Base-by-base conservation (phyloP, 2,113 vertebrate species). In the Paralichthys olivaceus region DNA sequence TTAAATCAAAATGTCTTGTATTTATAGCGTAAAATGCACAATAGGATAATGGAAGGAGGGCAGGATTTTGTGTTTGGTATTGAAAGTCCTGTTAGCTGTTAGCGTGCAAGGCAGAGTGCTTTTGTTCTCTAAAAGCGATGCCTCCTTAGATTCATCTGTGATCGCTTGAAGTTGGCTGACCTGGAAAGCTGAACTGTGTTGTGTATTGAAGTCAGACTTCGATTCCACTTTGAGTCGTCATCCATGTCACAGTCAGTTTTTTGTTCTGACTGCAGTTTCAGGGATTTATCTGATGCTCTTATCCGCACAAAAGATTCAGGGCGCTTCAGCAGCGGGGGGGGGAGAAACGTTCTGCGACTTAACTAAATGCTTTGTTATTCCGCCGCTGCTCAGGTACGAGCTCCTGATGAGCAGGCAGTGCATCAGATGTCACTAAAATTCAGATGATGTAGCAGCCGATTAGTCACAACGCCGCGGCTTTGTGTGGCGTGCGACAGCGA, bases 401-500 rank as follows among this genome's bases (percentile, higher is more conserved):
- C 80, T 28, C 19, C 73, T 72, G 84, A 86, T 84, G 84, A 90
- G 83, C 86, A 84, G 77, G 72, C 79, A 54, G 79, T 8, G 67
- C 69, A 32, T 80, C 49, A 13, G 65, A 62, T 61, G 72, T 83
- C 79, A 72, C 71, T n/a, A 32, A 81, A 68, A 83, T 76, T 84
- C 77, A 59, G 66, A 62, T 80, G 76, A 84, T 84, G 87, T 78
- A 84, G 81, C 78, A 72, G 83, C 69, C 61, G 77, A 85, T 89
- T 89, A 86, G 83, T 79, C 72, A 72, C 23, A 25, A 86, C 63
- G 67, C 69, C 8, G n/a, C 19, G 66, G 84, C 82, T 80, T 79
- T 81, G 65, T 32, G 70, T 8, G 49, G 47, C 59, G 61, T 22
- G 32, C 53, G 69, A 81, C 78, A 71, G 77, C 37, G 83, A 81